A percentile compares a stretch with the other conserved stretches of the same genome.
These are phyloP conservation scores for Leptobrachium ailaonicum DNA, from an alignment of 2,113 vertebrate species.

Conservation along the genomic window DNA sequence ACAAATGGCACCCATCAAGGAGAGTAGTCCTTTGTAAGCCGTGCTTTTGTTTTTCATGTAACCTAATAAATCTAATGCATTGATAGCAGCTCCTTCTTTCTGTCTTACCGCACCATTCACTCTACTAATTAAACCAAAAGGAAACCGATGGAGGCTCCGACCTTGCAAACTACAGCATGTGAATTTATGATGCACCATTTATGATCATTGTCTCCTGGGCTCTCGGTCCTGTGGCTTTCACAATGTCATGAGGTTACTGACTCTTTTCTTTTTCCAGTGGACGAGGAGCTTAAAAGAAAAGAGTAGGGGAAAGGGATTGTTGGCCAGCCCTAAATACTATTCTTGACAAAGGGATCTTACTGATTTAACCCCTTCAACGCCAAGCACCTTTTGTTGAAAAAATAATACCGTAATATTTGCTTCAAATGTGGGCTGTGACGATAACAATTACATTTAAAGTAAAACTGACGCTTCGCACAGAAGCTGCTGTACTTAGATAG, in stretches of 20 bases:
- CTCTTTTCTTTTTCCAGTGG: not conserved
- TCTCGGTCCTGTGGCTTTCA: slow-evolving; percentile 4
- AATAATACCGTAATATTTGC: no score
- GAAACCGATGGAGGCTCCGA: slow-evolving; percentile 12
- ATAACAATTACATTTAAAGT: no score
- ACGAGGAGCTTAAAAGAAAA: not conserved
- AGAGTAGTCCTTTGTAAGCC: not conserved
- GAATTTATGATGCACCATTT: slow-evolving; percentile 36
- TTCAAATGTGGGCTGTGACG: no score
- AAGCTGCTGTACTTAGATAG: no score
- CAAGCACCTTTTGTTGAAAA: no score
- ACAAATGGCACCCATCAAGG: not conserved
- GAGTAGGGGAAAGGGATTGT: no score
- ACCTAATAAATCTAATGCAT: slow-evolving; percentile 27
- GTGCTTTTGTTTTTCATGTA: not conserved
- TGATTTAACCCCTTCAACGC: no score
- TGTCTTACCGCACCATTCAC: not conserved
- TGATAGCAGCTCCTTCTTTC: not conserved
- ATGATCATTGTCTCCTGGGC: slow-evolving; percentile 15
- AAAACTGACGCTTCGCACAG: no score
- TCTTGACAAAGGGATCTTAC: no score
- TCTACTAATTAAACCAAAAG: slow-evolving; percentile 27
- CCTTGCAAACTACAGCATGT: slow-evolving; percentile 20
- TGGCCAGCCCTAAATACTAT: no score
- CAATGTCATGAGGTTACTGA: slow-evolving; percentile 22